Evolutionary conservation across 37 sponge, comb jelly and placozoan genomes (phyloP).

Genomic region (Ephydatia muelleri): DNA sequence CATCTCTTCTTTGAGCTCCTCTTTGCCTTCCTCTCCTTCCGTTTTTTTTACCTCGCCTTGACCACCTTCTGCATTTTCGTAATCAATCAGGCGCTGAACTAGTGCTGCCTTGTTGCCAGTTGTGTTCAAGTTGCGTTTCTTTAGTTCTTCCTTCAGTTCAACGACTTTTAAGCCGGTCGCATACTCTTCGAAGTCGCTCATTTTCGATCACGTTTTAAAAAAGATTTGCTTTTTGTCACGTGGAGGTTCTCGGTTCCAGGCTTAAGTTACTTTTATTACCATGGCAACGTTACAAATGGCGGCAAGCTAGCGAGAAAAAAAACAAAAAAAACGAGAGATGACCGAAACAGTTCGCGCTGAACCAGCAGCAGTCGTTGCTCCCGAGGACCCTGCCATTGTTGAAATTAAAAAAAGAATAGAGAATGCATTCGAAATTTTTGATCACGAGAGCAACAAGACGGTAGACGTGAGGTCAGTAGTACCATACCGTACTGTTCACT

Average conservation of each 20-base stretch:
- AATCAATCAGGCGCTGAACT: constrained; percentile 61
- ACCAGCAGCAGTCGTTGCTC: background rate
- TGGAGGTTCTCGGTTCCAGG: background rate
- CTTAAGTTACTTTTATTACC: background rate
- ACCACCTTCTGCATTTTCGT: constrained; percentile 28
- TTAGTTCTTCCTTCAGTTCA: constrained; percentile 79
- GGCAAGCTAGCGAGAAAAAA: background rate
- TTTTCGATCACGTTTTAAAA: background rate
- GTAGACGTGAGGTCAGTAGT: constrained; percentile 81
- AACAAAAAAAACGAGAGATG: constrained; percentile 4
- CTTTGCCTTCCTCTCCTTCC: background rate
- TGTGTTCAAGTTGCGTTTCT: constrained; percentile 58
- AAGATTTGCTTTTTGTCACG: background rate
- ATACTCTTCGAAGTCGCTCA: constrained; percentile 38
- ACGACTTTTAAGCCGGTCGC: constrained; percentile 71
- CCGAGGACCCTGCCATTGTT: constrained; percentile 32
- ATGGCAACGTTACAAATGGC: background rate
- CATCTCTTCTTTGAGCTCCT: constrained; percentile 18
- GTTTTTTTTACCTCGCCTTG: constrained; percentile 9
- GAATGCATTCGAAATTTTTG: constrained; percentile 86
- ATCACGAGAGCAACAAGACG: constrained; percentile 90
- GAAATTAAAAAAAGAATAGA: constrained; percentile 75
- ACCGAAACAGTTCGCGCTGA: background rate
- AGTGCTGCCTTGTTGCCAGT: constrained; percentile 74
- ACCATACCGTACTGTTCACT: too few relatives aligned